Conservation (phyloP, 2,113 vertebrate genomes). For the Hydrochoerus hydrochaeris region DNA sequence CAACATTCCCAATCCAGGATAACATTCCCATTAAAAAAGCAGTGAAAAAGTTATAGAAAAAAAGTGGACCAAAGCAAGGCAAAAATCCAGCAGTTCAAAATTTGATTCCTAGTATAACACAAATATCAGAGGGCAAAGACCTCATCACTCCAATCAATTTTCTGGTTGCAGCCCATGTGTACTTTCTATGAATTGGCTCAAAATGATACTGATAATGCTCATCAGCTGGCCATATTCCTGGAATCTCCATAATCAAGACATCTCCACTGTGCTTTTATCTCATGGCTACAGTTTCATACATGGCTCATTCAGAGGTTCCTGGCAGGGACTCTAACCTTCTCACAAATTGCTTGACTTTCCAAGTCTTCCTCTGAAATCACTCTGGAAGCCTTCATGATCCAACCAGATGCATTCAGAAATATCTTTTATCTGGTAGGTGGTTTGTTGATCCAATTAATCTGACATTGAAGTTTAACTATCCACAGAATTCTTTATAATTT, state of each 20-base stretch:
- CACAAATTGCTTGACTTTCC: too few species aligned
- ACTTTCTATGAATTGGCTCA: neutral
- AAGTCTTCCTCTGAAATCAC: neutral
- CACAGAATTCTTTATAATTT: neutral
- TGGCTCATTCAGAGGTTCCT: neutral
- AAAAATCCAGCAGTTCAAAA: neutral
- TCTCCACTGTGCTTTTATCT: neutral
- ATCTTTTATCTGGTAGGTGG: neutral
- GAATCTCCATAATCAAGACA: neutral
- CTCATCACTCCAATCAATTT: too few species aligned
- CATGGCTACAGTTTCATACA: neutral
- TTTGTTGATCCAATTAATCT: neutral
- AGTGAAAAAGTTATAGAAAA: neutral
- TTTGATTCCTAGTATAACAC: neutral
- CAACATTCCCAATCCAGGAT: neutral
- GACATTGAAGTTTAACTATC: neutral
- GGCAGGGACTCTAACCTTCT: neutral
- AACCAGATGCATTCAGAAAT: neutral
- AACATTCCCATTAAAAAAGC: neutral
- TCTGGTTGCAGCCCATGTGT: too few species aligned
- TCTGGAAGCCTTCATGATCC: neutral
- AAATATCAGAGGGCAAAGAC: neutral
- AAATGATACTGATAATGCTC: too few species aligned
- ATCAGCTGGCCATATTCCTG: neutral
- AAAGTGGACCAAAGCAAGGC: neutral